These are phyloP conservation scores for Kuschelorhynchus macadamiae DNA, from an alignment of 2,888 invertebrate species.

Conservation along the genomic window DNA sequence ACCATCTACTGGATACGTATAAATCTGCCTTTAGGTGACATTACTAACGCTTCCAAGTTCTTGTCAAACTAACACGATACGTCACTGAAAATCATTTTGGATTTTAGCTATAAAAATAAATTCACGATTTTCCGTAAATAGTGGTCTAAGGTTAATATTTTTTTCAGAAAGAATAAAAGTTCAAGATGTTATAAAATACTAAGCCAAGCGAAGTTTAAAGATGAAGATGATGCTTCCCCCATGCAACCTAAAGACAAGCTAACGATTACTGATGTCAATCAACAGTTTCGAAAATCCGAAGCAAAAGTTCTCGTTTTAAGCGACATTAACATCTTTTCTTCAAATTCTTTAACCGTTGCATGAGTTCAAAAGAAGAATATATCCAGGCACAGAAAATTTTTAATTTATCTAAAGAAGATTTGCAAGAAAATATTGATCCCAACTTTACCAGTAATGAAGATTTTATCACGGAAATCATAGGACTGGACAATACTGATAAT, in stretches of 20 bases:
- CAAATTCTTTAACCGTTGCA: constrained; percentile 21
- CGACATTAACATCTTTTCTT: constrained; percentile 7
- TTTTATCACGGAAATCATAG: constrained; percentile 11
- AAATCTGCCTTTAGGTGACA: too few relatives aligned
- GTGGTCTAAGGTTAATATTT: too few relatives aligned
- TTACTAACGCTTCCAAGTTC: too few relatives aligned
- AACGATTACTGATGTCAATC: constrained; percentile 26
- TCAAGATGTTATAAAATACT: constrained; percentile 30
- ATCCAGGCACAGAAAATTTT: constrained; percentile 25
- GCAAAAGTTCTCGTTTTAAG: constrained; percentile 28
- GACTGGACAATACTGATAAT: constrained; percentile 11
- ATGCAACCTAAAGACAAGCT: constrained; percentile 33
- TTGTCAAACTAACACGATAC: too few relatives aligned
- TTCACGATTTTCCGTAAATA: too few relatives aligned
- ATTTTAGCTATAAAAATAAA: too few relatives aligned
- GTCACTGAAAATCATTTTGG: too few relatives aligned
- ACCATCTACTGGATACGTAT: too few relatives aligned
- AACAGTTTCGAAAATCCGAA: constrained; percentile 27
- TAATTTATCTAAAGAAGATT: constrained; percentile 5
- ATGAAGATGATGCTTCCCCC: constrained; percentile 27
- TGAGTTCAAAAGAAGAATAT: constrained; percentile 28
- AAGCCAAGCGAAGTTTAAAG: constrained; percentile 28
- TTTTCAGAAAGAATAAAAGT: constrained; percentile 30
- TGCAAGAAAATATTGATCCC: constrained; percentile 24
- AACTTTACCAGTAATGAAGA: constrained; percentile 6